Evolutionary conservation across 2,113 vertebrate genomes (phyloP).

Genomic region (Seriola rivoliana): DNA sequence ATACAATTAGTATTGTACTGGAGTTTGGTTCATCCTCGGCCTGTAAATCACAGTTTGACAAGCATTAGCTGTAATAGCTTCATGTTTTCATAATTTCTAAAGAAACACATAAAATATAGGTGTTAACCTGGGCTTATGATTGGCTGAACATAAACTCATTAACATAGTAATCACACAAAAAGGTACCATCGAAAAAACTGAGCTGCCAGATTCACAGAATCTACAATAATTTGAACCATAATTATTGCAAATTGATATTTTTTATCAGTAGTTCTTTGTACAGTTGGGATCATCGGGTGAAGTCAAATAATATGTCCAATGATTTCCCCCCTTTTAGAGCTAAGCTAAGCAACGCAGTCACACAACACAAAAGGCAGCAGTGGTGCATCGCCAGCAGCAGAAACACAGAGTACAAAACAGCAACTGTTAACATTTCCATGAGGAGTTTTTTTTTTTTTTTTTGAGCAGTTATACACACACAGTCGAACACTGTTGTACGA

Average conservation of each 20-base stretch:
- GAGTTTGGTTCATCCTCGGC: too few species aligned
- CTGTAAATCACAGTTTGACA: not conserved
- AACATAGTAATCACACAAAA: not conserved
- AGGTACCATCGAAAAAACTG: not conserved
- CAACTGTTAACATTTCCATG: not conserved
- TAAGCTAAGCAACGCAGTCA: too few species aligned
- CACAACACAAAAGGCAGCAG: not conserved
- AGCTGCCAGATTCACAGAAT: too few species aligned
- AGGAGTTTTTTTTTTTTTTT: not conserved
- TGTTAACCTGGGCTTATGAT: not conserved
- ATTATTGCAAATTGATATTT: too few species aligned
- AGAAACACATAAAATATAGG: not conserved
- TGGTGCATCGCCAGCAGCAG: not conserved
- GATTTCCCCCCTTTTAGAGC: not conserved
- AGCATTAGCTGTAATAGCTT: not conserved
- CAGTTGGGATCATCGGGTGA: not conserved
- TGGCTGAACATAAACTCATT: not conserved
- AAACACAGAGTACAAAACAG: not conserved
- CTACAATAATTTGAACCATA: too few species aligned
- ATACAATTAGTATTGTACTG: too few species aligned
- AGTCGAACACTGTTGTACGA: not conserved
- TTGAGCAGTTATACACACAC: not conserved
- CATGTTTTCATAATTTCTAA: not conserved
- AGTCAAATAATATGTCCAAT: not conserved
- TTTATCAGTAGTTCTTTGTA: too few species aligned